These are phyloP conservation scores for Hyaena hyaena DNA, from an alignment of 2,113 vertebrate genomes.

Conservation along the genomic window DNA sequence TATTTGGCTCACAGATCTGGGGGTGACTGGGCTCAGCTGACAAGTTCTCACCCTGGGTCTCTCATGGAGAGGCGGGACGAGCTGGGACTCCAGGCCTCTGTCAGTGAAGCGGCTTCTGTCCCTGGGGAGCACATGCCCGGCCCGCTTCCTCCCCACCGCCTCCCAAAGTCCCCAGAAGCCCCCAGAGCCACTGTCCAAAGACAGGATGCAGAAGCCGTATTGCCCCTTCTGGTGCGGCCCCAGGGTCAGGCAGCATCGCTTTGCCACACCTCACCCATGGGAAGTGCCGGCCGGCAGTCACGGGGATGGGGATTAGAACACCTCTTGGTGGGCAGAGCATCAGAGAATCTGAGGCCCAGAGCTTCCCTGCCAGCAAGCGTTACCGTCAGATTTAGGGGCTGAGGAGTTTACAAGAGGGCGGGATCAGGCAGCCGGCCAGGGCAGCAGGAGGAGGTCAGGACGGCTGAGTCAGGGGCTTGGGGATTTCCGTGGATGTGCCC, in stretches of 20 bases:
- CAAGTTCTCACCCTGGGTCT: background rate
- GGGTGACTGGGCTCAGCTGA: no score
- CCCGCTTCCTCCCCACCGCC: background rate
- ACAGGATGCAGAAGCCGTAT: background rate
- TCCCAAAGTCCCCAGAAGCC: background rate
- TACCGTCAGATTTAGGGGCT: background rate
- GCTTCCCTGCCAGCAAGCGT: no score
- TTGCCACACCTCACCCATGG: fast-evolving
- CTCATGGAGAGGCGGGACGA: fast-evolving
- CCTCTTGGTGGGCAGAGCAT: fast-evolving
- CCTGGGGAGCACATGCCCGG: fast-evolving
- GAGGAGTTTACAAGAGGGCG: fast-evolving
- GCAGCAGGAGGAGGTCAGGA: background rate
- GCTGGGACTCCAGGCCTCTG: background rate
- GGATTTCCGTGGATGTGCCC: fast-evolving
- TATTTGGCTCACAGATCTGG: background rate
- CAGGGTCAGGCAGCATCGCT: fast-evolving
- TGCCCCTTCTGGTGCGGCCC: background rate
- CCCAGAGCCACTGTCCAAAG: background rate
- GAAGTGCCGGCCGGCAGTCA: background rate
- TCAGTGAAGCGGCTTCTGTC: fast-evolving
- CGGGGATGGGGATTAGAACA: background rate
- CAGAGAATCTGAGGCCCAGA: no score
- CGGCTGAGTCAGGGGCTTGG: fast-evolving
- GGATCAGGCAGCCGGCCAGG: background rate